These are phyloP conservation scores for Littorina saxatilis DNA, from an alignment of 1,140 invertebrate genomes.

Conservation along the genomic window DNA sequence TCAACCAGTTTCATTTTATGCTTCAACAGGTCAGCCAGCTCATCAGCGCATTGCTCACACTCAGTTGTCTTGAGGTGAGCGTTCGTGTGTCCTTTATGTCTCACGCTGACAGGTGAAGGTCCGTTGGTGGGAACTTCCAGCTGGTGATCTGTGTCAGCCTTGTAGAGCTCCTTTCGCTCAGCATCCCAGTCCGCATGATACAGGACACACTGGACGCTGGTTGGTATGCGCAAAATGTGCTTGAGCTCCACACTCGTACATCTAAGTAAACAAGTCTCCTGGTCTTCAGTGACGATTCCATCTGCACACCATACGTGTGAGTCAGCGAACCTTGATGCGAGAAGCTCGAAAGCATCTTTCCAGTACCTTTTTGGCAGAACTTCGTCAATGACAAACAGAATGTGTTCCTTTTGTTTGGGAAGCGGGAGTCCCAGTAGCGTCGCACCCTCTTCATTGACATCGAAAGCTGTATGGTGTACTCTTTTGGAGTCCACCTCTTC, in stretches of 20 bases:
- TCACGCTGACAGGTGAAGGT: neutral
- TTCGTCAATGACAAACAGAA: neutral
- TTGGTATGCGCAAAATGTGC: neutral
- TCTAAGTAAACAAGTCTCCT: too few species aligned
- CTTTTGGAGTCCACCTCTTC: neutral
- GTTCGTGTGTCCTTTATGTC: neutral
- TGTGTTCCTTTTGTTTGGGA: neutral
- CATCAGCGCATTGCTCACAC: neutral
- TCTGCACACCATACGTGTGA: neutral
- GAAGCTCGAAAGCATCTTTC: neutral
- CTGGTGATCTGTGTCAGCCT: neutral
- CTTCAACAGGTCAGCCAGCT: neutral
- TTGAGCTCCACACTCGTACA: neutral
- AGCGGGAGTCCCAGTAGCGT: too few species aligned
- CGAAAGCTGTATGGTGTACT: neutral
- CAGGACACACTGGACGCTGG: neutral
- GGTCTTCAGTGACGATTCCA: neutral
- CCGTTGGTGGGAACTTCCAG: neutral
- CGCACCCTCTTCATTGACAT: constrained; percentile 7
- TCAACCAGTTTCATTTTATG: neutral
- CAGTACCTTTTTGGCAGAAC: neutral
- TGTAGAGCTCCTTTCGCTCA: neutral
- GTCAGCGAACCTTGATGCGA: neutral
- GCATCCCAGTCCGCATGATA: neutral
- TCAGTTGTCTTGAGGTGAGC: neutral